Conservation (phyloP, 2,797 vertebrate species). For the Bradypodion pumilum region DNA sequence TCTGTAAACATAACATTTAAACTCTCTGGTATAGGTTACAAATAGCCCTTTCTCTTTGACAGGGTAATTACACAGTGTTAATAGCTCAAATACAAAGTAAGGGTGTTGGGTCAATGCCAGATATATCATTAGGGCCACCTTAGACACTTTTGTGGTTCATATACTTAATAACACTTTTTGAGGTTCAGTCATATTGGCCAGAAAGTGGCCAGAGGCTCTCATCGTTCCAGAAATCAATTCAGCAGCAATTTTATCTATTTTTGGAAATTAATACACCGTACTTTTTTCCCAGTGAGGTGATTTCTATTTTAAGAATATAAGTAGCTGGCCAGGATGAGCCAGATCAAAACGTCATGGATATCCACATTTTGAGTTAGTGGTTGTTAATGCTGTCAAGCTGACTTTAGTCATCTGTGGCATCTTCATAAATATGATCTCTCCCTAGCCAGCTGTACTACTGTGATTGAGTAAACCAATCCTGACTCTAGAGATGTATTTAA, state of each 20-base stretch:
- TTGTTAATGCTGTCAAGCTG: conserved; percentile 64
- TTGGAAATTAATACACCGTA: conserved; percentile 58
- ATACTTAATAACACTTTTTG: conserved; percentile 17
- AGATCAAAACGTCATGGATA: conserved; percentile 69
- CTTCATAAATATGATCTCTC: conserved; percentile 42
- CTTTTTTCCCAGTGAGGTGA: conserved; percentile 66
- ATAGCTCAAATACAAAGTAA: conserved; percentile 56
- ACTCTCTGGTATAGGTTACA: conserved; percentile 13
- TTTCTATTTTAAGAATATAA: conserved; percentile 73
- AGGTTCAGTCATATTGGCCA: conserved; percentile 45
- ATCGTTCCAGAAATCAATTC: conserved; percentile 38
- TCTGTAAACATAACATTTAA: not conserved
- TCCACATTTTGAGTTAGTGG: conserved; percentile 75
- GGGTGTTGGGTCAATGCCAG: conserved; percentile 41
- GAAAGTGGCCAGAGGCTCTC: conserved; percentile 24
- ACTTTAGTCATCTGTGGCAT: conserved; percentile 61
- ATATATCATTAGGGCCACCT: conserved; percentile 36
- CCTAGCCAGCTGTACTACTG: conserved; percentile 43
- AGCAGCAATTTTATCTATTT: conserved; percentile 50
- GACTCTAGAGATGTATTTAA: conserved; percentile 16
- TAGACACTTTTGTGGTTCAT: conserved; percentile 31
- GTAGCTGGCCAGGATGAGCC: conserved; percentile 45
- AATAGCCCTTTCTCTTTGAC: conserved; percentile 49
- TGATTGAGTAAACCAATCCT: conserved; percentile 35
- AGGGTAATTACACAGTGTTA: conserved; percentile 49